These are phyloP conservation scores for Machimus rusticus DNA, from an alignment of 2,888 invertebrate genomes.

Conservation along the genomic window DNA sequence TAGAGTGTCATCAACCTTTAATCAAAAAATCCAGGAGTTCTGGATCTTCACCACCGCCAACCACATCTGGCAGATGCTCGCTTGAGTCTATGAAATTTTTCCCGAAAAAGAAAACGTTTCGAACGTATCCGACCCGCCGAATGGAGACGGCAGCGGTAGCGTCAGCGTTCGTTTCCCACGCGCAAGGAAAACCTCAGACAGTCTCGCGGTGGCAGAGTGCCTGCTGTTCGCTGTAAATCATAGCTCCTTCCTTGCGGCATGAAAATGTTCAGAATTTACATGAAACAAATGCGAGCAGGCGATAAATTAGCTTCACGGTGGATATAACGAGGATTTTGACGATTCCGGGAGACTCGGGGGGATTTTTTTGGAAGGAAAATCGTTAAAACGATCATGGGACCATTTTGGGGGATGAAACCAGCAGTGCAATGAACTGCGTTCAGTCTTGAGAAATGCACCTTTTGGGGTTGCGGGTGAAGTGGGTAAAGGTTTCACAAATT, in stretches of 20 bases:
- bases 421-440: not conserved
- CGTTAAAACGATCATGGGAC: not conserved
- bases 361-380: not conserved
- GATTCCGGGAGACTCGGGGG: not conserved
- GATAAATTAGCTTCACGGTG: slow-evolving; percentile 33
- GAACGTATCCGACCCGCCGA: not conserved
- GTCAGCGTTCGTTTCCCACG: slow-evolving; percentile 21
- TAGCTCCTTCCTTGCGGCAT: not conserved
- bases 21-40: not conserved
- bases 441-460: not conserved
- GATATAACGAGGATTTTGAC: not conserved
- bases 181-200: not conserved
- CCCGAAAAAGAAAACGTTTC: not conserved
- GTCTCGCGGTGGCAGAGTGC: not conserved
- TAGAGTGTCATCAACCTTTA: not conserved
- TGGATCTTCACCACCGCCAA: not conserved
- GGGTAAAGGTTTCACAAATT: too few relatives aligned
- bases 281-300: slow-evolving; percentile 39
- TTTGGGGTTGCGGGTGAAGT: too few relatives aligned
- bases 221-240: slow-evolving; percentile 42
- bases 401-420: not conserved
- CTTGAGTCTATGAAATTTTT: not conserved
- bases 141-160: not conserved
- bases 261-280: slow-evolving; percentile 35
- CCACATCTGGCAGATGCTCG: not conserved